A percentile compares a stretch with the other conserved stretches of the same genome.
phyloP scores from a whole-genome alignment of 2,797 vertebrate genomes.

The Betta splendens region DNA sequence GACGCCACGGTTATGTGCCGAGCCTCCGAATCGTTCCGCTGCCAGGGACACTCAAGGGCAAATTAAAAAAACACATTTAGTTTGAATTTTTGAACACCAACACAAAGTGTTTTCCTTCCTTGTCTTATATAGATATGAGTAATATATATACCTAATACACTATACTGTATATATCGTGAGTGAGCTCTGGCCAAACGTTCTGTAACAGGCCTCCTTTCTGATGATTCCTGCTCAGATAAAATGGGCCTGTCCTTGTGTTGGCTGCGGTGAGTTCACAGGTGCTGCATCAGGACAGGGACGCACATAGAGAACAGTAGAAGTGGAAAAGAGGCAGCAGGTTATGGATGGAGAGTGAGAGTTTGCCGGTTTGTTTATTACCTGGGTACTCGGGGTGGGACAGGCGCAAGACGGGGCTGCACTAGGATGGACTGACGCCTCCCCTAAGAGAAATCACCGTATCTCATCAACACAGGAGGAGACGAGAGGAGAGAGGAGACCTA shows the following conservation, averaged over 20 bases:
- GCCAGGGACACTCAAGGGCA: too few relatives aligned
- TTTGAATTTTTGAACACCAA: too few relatives aligned
- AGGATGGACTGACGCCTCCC: conserved; percentile 89
- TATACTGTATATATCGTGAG: too few relatives aligned
- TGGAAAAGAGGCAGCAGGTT: conserved; percentile 67
- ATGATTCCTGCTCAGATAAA: conserved; percentile 14
- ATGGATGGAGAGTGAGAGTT: conserved; percentile 76
- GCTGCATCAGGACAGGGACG: conserved; percentile 67
- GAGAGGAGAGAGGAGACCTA: conserved; percentile 56
- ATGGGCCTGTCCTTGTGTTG: conserved; percentile 42
- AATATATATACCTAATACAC: too few relatives aligned
- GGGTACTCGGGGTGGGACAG: conserved; percentile 84
- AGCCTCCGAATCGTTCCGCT: too few relatives aligned
- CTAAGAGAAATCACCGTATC: conserved; percentile 91
- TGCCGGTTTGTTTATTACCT: conserved; percentile 83
- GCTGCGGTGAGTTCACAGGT: conserved; percentile 52
- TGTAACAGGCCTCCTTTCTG: conserved; percentile 32
- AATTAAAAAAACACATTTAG: too few relatives aligned
- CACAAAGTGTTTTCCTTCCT: too few relatives aligned
- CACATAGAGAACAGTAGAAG: conserved; percentile 70
- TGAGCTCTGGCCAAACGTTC: conserved; percentile 32
- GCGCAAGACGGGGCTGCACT: conserved; percentile 87
- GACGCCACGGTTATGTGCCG: too few relatives aligned
- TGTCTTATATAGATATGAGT: too few relatives aligned
- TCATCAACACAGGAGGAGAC: conserved; percentile 81